Evolutionary conservation across 2,888 invertebrate species (phyloP), one percentile per base, ranked within the genome.

Genomic region (Parnassius smintheus): DNA sequence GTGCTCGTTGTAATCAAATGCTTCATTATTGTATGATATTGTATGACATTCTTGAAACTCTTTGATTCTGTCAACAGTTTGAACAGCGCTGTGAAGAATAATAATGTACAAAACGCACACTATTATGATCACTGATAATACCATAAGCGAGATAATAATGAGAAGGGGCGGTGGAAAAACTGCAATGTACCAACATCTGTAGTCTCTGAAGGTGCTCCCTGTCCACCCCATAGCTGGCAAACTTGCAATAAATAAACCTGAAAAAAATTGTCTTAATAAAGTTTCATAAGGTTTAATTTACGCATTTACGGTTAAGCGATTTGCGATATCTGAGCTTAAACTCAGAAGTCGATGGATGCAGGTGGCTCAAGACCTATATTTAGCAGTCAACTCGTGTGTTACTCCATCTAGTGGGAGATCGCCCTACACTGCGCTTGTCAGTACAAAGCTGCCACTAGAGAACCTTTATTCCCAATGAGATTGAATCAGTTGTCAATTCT

Each of bases 151-250:
- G 1, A 92, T 89, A 9, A 93, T 73, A 50, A 93, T 73, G 11
- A 93, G 85, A 13, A 93, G 72, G 2, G 85, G 80, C 42, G 90
- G 86, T 7, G 94, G 93, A 46, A 92, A 92, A n/a, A 93, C 75
- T 2, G 91, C 77, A 50, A 93, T 92, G 70, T 93, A 93, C 93
- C 93, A 93, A 74, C 93, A 93, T 52, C 92, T 77, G 75, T 81
- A 84, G 61, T 92, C 92, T 62, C 91, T 88, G 65, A 91, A 82
- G 1, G 92, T 91, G 62, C 87, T 80, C 12, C 92, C 92, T 9
- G 82, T 83, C 83, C 83, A 83, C 13, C 83, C 83, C 81, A 83
- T 81, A 0, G 82, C 82, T 59, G 83, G 83, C 62, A 83, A 71
- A 64, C 76, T 78, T 18, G 83, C 75, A 64, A 83, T 72, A 68